A percentile compares a stretch with the other conserved stretches of the same genome.
Evolutionary conservation across 2,113 vertebrate species (phyloP).

Genomic region (Lepus americanus): DNA sequence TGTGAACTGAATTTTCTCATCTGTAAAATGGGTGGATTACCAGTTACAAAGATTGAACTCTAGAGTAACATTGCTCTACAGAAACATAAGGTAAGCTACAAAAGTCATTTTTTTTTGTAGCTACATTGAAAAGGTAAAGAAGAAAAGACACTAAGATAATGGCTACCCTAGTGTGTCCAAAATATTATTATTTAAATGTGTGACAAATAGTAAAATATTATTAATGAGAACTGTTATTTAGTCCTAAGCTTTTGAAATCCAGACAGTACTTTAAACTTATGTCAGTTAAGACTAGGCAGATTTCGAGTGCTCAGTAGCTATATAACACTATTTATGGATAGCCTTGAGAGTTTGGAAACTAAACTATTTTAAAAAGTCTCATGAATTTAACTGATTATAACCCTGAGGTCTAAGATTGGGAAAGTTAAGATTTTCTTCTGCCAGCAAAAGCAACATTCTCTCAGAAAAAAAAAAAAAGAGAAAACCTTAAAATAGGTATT

Average conservation of each 20-base stretch:
- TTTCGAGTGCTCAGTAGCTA: neutral
- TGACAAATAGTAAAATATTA: neutral
- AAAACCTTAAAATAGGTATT: neutral
- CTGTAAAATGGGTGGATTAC: conserved; percentile 48
- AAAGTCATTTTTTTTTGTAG: neutral
- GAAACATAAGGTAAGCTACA: neutral
- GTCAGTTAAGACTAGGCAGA: neutral
- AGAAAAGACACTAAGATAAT: neutral
- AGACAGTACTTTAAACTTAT: neutral
- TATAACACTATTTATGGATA: neutral
- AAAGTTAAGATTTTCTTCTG: conserved; percentile 5
- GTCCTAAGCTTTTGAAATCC: neutral
- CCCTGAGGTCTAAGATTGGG: neutral
- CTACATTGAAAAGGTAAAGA: neutral
- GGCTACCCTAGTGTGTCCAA: neutral
- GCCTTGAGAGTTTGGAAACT: neutral
- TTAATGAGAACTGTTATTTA: neutral
- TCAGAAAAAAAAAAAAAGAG: neutral
- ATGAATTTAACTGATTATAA: neutral
- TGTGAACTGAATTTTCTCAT: neutral
- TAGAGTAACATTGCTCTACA: accelerated
- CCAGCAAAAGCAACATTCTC: neutral
- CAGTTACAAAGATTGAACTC: neutral
- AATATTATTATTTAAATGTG: neutral
- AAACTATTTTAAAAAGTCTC: neutral